Evolutionary conservation across 2,797 vertebrate species (phyloP), one percentile per base, ranked within the genome.

Genomic region (Protonibea diacanthus): DNA sequence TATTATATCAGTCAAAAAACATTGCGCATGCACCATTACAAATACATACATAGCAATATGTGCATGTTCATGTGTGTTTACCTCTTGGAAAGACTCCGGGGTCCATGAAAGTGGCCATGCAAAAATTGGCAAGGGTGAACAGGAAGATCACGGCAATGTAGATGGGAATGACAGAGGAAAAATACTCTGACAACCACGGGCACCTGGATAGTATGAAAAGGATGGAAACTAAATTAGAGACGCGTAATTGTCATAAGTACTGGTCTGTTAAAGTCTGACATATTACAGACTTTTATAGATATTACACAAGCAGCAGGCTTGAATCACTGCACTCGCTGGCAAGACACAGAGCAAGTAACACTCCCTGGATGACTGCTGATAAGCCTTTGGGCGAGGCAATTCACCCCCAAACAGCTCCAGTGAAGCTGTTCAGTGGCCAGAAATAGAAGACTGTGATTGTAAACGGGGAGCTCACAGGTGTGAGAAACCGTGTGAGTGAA

Each of bases 101-200:
- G 92, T 99, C 98, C 98, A 99, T 99, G 93, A 99, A 99, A 45
- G 98, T 99, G 86, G 98, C 97, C 98, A 99, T 99, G 90, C 96
- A 98, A 95, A 99, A 99, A 94, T 99, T 99, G 92, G 97, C 97
- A 88, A 99, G 94, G 63, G 99, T 98, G 55, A 99, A 99, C 86
- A 99, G 96, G 93, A 99, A 99, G 92, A 99, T 95, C 55, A 97
- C 89, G 0, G 92, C 96, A 93, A 95, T 96, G 95, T 99, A 99
- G 89, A 97, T 88, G 1, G 96, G 97, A 93, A 99, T 96, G 89
- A 93, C 71, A 7, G 96, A 93, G 71, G 97, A 99, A 67, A 99
- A 86, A 74, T 91, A 88, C 67, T 97, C 95, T 71, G 96, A 96
- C 79, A 99, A 94, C 95, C 97, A 98, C 0, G 98, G 98, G 89